A percentile compares a stretch with the other conserved stretches of the same genome.
phyloP scores from a whole-genome alignment of 2,797 vertebrate species.

The Enteromius anoplus region DNA sequence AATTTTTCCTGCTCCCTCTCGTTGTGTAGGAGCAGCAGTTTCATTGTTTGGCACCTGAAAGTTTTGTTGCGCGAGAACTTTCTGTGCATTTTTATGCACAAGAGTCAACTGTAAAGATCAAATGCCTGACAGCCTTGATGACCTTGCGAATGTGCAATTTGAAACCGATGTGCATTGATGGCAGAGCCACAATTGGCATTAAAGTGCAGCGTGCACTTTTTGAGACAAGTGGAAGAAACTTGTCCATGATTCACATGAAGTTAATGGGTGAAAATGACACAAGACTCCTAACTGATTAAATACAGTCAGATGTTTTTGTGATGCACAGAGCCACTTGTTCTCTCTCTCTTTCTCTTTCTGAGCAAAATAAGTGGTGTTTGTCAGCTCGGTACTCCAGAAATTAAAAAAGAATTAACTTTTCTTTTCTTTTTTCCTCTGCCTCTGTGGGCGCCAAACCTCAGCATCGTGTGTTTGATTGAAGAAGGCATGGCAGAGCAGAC shows the following conservation, averaged over 20 bases:
- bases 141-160: conserved; percentile 47
- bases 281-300: conserved; percentile 49
- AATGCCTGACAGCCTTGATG: conserved; percentile 45
- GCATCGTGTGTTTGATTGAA: conserved; percentile 43
- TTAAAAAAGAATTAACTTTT: conserved; percentile 41
- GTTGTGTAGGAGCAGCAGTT: conserved; percentile 52
- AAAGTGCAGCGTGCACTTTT: conserved; percentile 23
- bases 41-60: conserved; percentile 40
- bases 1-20: conserved; percentile 46
- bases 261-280: conserved; percentile 50
- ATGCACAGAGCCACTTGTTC: conserved; percentile 32
- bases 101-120: conserved; percentile 34
- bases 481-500: conserved; percentile 41
- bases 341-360: conserved; percentile 1
- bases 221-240: conserved; percentile 47
- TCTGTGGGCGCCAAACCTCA: conserved; percentile 43
- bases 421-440: conserved; percentile 25
- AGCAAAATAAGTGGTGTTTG: conserved; percentile 43
- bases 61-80: conserved; percentile 42
- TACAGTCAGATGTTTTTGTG: conserved; percentile 35
- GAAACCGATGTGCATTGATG: conserved; percentile 34
- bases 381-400: conserved; percentile 32
- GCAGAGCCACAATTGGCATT: conserved; percentile 44
- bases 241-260: conserved; percentile 47
- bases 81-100: background rate